These are phyloP conservation scores for Idris sp. DNA, from an alignment of 1,140 invertebrate genomes.

Conservation along the genomic window DNA sequence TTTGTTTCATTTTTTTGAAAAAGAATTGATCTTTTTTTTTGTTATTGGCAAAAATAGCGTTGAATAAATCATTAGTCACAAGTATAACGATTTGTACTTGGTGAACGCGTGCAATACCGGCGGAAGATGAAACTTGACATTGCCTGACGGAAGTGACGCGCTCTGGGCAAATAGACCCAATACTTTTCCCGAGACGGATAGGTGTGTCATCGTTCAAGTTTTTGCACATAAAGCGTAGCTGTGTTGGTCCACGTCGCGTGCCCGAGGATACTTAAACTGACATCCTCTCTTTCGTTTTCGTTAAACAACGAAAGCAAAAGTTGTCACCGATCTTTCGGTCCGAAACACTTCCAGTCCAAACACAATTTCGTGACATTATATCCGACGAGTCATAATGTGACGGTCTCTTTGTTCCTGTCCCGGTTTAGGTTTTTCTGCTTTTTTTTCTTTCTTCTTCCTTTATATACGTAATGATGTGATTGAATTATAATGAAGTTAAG, in stretches of 20 bases:
- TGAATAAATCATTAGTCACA: constrained; percentile 29
- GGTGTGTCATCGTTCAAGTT: constrained; percentile 71
- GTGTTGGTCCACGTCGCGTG: constrained; percentile 67
- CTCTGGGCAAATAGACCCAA: constrained; percentile 70
- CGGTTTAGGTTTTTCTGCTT: constrained; percentile 16
- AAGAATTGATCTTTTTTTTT: no score
- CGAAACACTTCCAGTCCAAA: constrained; percentile 55
- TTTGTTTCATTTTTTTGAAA: no score
- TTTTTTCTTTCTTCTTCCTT: no score
- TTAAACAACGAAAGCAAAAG: constrained; percentile 66
- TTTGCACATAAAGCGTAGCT: constrained; percentile 44
- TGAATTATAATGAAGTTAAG: no score
- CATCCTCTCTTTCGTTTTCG: constrained; percentile 52
- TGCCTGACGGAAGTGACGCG: constrained; percentile 76
- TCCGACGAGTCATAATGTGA: constrained; percentile 38
- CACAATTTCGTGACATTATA: constrained; percentile 41
- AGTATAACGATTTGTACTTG: constrained; percentile 26
- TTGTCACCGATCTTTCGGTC: constrained; percentile 59
- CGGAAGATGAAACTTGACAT: constrained; percentile 79
- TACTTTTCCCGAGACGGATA: constrained; percentile 73
- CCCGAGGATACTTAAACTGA: constrained; percentile 39
- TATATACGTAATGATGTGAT: no score
- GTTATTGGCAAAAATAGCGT: no score
- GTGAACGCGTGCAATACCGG: constrained; percentile 48
- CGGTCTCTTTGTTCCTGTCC: constrained; percentile 68